Conservation (phyloP, 35 echinoderm and acorn worm species). For the Amphiura filiformis region DNA sequence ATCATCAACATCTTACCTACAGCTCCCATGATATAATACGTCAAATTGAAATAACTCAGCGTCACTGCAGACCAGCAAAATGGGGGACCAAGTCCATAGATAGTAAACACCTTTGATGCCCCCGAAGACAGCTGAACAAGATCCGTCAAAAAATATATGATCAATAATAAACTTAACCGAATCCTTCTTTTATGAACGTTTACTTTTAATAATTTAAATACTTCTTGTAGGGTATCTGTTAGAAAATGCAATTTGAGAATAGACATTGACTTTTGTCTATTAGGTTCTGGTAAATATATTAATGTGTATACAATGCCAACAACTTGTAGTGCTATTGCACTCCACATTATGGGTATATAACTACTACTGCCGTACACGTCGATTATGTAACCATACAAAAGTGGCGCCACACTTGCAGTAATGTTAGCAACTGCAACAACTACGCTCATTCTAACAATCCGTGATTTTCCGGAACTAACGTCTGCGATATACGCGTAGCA, state of each 20-base stretch:
- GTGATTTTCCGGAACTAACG: not conserved
- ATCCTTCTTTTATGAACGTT: not conserved
- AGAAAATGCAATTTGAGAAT: not conserved
- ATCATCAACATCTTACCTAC: no score
- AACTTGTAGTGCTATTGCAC: not conserved
- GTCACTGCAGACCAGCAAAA: not conserved
- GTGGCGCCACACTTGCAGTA: not conserved
- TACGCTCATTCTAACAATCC: not conserved
- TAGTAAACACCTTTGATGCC: not conserved
- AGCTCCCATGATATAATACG: no score
- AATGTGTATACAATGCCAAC: not conserved
- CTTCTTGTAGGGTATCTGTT: not conserved
- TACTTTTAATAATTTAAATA: not conserved
- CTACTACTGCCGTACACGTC: not conserved
- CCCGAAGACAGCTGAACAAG: not conserved
- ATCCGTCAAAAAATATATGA: not conserved
- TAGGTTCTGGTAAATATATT: not conserved
- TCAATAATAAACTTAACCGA: not conserved
- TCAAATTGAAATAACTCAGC: not conserved
- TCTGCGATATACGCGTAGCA: not conserved
- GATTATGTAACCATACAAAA: not conserved
- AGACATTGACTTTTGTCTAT: no score
- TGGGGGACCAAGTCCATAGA: not conserved
- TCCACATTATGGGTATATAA: not conserved
- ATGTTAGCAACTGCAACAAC: not conserved